Base-by-base conservation (phyloP, 2,113 vertebrate species). In the Tyrannus savana region DNA sequence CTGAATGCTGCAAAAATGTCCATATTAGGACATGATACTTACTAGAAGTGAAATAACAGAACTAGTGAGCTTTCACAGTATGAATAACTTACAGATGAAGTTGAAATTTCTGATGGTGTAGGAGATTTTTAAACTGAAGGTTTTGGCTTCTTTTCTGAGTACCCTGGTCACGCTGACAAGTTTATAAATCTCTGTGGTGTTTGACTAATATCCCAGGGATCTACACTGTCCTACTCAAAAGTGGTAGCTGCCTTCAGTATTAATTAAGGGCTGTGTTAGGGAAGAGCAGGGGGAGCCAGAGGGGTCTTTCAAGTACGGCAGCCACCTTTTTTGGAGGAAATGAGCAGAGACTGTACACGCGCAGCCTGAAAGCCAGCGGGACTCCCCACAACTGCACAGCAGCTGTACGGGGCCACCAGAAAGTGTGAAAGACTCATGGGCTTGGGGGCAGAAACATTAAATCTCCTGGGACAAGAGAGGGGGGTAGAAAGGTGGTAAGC, bases 11-110 rank as follows among this genome's bases (percentile, higher is more conserved):
- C 87, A 94, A 79, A 95, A 95, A 97, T 96, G 64, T 77, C 97
- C 96, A 95, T 96, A 95, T 96, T 97, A 95, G 97, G 97, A 68
- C 33, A 87, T 74, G 62, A 47, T 74, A 67, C 89, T n/a, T 47
- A 73, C 88, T 85, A 82, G 89, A 84, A 77, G 31, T 78, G 50
- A 90, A 96, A 89, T 77, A 73, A 55, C 53, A 49, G 17, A 50
- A 52, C 47, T 72, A 80, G 75, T 56, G 86, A 95, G 64, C 77
- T 83, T 95, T 68, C 30, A 28, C 69, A 37, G 16, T 50, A 75
- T 55, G 64, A 91, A 91, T 80, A 94, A 91, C 68, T 69, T 62
- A 52, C 64, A 94, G 91, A 87, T 86, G 90, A 50, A 60, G 35
- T 47, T 55, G 89, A 75, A 75, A 73, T 62, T 80, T 91, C 62